These are phyloP conservation scores for Pseudochaenichthys georgianus DNA, from an alignment of 2,797 vertebrate genomes.

Conservation along the genomic window DNA sequence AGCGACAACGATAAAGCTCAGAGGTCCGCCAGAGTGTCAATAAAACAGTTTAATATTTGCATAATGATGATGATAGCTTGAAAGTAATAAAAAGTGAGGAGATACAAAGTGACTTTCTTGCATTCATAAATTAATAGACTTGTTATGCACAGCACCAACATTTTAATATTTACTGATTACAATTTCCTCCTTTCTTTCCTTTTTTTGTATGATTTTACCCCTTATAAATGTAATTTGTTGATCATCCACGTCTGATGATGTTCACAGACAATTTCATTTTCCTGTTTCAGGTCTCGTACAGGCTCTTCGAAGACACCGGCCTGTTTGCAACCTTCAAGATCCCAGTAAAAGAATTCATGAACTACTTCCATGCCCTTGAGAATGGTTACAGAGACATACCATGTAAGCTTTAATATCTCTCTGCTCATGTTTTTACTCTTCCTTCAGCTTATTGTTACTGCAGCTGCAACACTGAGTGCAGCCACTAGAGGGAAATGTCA, in stretches of 20 bases:
- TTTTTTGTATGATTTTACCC: background rate
- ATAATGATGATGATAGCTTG: background rate
- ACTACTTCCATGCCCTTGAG: conserved; percentile 98
- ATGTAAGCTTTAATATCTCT: conserved; percentile 81
- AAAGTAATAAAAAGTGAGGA: background rate
- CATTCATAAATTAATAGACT: background rate
- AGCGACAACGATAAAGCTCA: background rate
- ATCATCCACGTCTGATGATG: background rate
- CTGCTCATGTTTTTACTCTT: background rate
- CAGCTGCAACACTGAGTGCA: conserved; percentile 23
- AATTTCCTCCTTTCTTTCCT: background rate
- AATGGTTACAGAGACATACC: conserved; percentile 98
- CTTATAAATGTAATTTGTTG: background rate
- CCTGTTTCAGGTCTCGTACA: conserved; percentile 91
- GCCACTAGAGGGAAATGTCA: conserved; percentile 61
- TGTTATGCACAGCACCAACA: background rate
- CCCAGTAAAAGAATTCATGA: conserved; percentile 97
- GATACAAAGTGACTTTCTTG: background rate
- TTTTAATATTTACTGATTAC: background rate
- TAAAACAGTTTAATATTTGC: background rate
- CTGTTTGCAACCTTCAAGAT: conserved; percentile 98
- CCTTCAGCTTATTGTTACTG: background rate
- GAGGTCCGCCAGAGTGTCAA: background rate
- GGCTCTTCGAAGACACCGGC: conserved; percentile 97
- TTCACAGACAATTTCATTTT: conserved; percentile 1